Conservation (phyloP, 2,113 vertebrate species). For the Pterocles gutturalis region DNA sequence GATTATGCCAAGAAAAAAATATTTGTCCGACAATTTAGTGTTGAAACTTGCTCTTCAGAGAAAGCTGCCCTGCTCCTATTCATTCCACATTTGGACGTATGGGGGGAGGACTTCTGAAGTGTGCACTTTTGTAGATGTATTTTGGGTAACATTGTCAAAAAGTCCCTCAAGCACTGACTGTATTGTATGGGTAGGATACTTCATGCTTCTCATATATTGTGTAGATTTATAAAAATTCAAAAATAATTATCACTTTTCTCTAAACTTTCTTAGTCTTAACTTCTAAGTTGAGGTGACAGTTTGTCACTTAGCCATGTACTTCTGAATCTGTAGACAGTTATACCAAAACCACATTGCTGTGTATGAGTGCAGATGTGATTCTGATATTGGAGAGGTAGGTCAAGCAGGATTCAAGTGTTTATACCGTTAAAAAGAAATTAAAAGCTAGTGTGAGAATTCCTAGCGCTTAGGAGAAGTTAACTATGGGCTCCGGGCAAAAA, state of each 20-base stretch:
- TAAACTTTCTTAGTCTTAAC: neutral
- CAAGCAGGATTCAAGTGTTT: neutral
- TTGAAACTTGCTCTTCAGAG: neutral
- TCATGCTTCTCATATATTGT: neutral
- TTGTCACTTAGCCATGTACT: fast-evolving
- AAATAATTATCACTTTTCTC: neutral
- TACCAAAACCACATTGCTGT: neutral
- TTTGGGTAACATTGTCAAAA: neutral
- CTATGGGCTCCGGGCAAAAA: neutral
- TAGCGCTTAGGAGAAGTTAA: neutral
- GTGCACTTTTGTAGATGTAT: neutral
- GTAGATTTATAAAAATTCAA: neutral
- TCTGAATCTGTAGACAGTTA: neutral
- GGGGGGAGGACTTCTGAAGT: neutral
- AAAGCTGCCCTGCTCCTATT: neutral
- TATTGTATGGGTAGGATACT: neutral
- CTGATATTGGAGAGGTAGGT: neutral
- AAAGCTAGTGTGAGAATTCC: neutral
- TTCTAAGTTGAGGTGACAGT: neutral
- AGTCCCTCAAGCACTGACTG: neutral
- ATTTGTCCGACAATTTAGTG: neutral
- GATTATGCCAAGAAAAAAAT: neutral
- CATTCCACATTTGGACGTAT: neutral
- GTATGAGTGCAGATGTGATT: neutral
- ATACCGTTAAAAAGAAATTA: neutral